Base-by-base conservation (phyloP, 2,888 invertebrate genomes). In the Pelosia muscerda region DNA sequence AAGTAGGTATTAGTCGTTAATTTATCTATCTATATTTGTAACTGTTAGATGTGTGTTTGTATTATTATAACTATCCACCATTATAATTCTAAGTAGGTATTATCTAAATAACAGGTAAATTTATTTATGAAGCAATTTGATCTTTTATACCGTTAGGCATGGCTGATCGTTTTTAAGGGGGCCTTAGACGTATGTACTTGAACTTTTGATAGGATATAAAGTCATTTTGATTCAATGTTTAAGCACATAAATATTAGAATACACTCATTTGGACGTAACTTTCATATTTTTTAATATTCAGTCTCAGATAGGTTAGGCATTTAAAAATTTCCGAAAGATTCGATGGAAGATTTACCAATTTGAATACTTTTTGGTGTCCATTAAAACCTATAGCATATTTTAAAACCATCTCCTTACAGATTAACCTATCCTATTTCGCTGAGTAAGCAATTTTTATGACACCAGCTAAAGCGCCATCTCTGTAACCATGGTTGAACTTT, bases 401-500 rank as follows among this genome's bases (percentile, higher is more conserved):
- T 49, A 73, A 77, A 68, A 66, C 42, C 10, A 54, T 26, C 63
- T 55, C 54, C 59, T 63, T 38, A 26, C 22, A 57, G 23, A 54
- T 75, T 69, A 74, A 70, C 57, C 62, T 64, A 42, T 66, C 26
- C 22, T 72, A 70, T 68, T 64, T 63, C 31, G 26, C 56, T 25
- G 31, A 38, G 8, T 58, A 57, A 57, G 65, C 55, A 63, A 53
- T 71, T 78, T 80, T 75, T 71, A 65, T 19, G 65, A 64, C 68
- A 63, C 63, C 63, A 31, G 5, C n/a, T 65, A 77, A 75, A 83
- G 80, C 86, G 87, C 86, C 88, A 88, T 87, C 88, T 88, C 71
- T 84, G 76, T 28, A 11, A 70, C 65, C 28, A 23, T 5, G 53
- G 60, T 34, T 6, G 86, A 87, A 88, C 85, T 86, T 81, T 71